Evolutionary conservation across 2,113 vertebrate species (phyloP).

Genomic region (Baryphthengus martii): DNA sequence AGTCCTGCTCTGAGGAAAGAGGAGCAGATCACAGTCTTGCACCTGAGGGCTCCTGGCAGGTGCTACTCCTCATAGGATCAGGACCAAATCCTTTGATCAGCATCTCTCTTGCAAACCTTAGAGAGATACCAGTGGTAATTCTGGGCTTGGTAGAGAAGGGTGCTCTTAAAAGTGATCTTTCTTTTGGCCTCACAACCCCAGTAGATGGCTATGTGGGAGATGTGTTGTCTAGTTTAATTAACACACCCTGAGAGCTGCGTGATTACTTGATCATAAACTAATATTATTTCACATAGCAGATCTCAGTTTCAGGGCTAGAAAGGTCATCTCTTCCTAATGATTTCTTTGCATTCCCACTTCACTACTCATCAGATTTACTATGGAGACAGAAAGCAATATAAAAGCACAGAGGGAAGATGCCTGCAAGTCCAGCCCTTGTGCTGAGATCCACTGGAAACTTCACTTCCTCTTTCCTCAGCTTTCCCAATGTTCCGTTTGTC

Average conservation of each 20-base stretch:
- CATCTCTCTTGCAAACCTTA: not conserved
- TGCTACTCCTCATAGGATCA: not conserved
- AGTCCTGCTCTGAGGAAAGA: not conserved
- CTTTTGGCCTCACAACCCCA: not conserved
- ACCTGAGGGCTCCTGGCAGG: not conserved
- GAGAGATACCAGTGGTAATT: not conserved
- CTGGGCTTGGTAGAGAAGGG: not conserved
- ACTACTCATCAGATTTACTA: rapidly evolving
- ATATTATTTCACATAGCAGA: not conserved
- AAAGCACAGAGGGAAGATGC: not conserved
- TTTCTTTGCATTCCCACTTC: not conserved
- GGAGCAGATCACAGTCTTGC: not conserved
- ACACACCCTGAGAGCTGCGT: not conserved
- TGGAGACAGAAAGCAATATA: not conserved
- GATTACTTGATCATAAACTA: not conserved
- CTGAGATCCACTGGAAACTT: not conserved
- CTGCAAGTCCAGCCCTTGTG: not conserved
- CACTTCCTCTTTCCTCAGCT: not conserved
- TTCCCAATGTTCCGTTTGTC: not conserved
- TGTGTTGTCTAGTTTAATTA: not conserved
- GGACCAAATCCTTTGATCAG: not conserved
- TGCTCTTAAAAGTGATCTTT: not conserved
- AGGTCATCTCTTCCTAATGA: not conserved
- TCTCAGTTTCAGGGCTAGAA: not conserved
- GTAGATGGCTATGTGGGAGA: not conserved